These are phyloP conservation scores for Acanthiza pusilla DNA, from an alignment of 2,797 vertebrate species.

Conservation along the genomic window DNA sequence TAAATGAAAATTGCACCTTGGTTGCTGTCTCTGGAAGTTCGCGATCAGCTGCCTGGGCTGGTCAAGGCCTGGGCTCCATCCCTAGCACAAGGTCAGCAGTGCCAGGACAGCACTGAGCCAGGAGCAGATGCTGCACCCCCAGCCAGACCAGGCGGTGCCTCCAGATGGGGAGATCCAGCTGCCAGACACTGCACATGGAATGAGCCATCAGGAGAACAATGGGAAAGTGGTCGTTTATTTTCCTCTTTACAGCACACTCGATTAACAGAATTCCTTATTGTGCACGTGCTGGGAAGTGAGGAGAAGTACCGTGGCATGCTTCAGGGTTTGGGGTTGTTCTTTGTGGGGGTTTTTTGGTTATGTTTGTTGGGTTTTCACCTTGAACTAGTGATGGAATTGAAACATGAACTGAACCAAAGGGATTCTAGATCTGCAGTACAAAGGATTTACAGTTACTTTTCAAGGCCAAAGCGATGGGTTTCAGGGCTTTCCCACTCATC, in stretches of 20 bases:
- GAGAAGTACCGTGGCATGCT: neutral
- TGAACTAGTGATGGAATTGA: neutral
- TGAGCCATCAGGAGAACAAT: neutral
- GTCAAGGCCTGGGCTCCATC: neutral
- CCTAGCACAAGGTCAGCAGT: neutral
- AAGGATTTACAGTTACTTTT: neutral
- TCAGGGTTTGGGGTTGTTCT: neutral
- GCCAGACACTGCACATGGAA: rapidly evolving
- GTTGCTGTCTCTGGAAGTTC: neutral
- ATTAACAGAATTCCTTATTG: neutral
- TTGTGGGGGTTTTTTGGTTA: neutral
- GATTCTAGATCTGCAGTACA: neutral
- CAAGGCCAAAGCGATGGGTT: neutral
- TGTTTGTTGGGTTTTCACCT: neutral
- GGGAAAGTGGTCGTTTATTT: rapidly evolving
- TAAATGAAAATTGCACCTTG: neutral
- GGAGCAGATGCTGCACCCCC: rapidly evolving
- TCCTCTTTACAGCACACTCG: rapidly evolving
- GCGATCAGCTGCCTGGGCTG: neutral
- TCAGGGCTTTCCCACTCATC: neutral
- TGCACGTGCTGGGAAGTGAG: rapidly evolving
- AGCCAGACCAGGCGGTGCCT: rapidly evolving
- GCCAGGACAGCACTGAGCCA: rapidly evolving
- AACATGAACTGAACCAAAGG: neutral
- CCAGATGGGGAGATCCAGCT: neutral